Conservation (phyloP, 2,888 invertebrate species). For the Criorhina ranunculi region DNA sequence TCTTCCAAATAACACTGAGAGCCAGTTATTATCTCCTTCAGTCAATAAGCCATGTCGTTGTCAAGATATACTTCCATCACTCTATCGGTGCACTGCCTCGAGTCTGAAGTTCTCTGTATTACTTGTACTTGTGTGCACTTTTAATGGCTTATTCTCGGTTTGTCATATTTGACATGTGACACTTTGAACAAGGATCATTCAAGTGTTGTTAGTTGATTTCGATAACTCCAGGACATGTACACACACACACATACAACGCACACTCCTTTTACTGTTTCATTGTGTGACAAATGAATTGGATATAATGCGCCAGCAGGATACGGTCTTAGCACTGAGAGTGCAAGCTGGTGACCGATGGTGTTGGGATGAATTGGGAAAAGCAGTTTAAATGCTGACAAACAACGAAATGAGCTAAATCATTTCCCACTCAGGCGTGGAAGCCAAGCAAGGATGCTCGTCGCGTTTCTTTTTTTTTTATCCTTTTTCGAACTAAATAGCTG, state of each 20-base stretch:
- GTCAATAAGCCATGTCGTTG: too few species aligned
- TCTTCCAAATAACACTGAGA: too few species aligned
- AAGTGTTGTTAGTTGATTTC: background rate
- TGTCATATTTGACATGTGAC: constrained; percentile 13
- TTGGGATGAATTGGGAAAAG: constrained; percentile 9
- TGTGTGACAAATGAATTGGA: constrained; percentile 20
- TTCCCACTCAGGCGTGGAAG: background rate
- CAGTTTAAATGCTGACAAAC: constrained; percentile 30
- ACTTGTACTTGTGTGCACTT: background rate
- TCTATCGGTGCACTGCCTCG: background rate
- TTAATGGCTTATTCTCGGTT: constrained; percentile 14
- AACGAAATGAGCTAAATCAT: constrained; percentile 32
- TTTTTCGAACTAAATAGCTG: background rate
- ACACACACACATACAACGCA: background rate
- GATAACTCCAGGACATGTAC: too few species aligned
- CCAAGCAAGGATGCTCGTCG: background rate
- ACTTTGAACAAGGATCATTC: constrained; percentile 4
- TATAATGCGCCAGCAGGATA: background rate
- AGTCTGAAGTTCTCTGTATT: background rate
- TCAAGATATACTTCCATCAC: too few species aligned
- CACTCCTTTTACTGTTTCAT: constrained; percentile 13
- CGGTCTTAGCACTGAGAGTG: background rate
- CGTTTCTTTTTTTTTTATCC: background rate
- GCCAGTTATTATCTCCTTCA: too few species aligned
- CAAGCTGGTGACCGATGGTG: constrained; percentile 7